These are phyloP conservation scores for Scrobipalpa costella DNA, from an alignment of 2,888 invertebrate species.

Conservation along the genomic window DNA sequence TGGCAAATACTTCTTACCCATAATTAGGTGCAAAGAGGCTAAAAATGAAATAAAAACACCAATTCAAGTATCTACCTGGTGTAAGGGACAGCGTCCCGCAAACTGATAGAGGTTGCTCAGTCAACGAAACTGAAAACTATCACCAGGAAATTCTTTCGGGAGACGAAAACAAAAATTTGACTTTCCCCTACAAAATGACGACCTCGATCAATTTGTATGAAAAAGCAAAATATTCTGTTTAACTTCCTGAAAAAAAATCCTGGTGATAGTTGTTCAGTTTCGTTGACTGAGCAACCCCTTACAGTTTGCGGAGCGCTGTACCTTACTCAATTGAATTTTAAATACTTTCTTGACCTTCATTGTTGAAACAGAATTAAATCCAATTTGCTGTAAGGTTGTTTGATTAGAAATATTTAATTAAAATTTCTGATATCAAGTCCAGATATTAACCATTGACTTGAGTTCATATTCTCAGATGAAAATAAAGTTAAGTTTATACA, in stretches of 20 bases:
- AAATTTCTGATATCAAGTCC: background rate
- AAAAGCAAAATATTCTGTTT: no score
- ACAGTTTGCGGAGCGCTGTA: no score
- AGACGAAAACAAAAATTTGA: no score
- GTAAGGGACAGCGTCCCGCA: no score
- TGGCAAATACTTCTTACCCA: background rate
- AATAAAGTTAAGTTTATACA: no score
- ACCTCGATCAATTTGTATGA: no score
- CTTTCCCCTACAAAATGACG: no score
- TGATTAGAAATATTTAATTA: background rate
- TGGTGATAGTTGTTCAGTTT: no score
- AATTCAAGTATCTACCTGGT: background rate
- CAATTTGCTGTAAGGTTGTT: background rate
- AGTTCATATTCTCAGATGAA: background rate
- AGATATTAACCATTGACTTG: background rate
- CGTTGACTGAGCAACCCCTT: background rate
- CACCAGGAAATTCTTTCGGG: no score
- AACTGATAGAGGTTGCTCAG: no score
- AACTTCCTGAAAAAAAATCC: no score
- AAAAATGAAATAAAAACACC: background rate
- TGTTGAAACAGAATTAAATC: background rate
- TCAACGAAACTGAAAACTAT: no score
- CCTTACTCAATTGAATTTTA: background rate
- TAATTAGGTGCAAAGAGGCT: conserved; percentile 12
- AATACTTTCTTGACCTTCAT: background rate